A percentile compares a stretch with the other conserved stretches of the same genome.
These are phyloP conservation scores for Zaprionus lachaisei DNA, from an alignment of 1,140 invertebrate genomes.

Conservation along the genomic window DNA sequence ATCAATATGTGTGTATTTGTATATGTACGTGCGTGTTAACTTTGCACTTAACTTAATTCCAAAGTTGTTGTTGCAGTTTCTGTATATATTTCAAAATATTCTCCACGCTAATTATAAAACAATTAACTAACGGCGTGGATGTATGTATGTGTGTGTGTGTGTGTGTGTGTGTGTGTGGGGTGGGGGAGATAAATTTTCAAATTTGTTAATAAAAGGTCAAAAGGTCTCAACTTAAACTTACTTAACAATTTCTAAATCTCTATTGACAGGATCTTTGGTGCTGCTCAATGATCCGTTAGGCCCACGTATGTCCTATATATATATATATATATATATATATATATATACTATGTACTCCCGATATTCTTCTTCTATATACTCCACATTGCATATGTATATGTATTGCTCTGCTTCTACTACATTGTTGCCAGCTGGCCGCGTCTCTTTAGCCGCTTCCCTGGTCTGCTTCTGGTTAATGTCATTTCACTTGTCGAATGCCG, in stretches of 20 bases:
- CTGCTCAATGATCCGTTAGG: slow-evolving; percentile 50
- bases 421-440: slow-evolving; percentile 19
- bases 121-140: slow-evolving; percentile 55
- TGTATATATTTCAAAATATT: slow-evolving; percentile 10
- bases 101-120: slow-evolving; percentile 42
- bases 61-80: slow-evolving; percentile 18
- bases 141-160: not conserved
- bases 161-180: not conserved
- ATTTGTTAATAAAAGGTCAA: slow-evolving; percentile 10
- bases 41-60: slow-evolving; percentile 52
- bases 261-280: slow-evolving; percentile 73
- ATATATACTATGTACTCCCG: no score
- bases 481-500: slow-evolving; percentile 15
- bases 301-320: slow-evolving; percentile 16
- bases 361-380: not conserved
- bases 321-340: not conserved
- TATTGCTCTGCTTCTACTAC: slow-evolving; percentile 14
- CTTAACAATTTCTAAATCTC: slow-evolving; percentile 54
- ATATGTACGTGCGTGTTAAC: slow-evolving; percentile 8
- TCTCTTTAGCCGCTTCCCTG: slow-evolving; percentile 9
- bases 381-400: not conserved
- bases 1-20: slow-evolving; percentile 10
- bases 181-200: slow-evolving; percentile 6
- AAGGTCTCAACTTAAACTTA: slow-evolving; percentile 29
- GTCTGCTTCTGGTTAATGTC: slow-evolving; percentile 17